Conservation (phyloP, 2,888 invertebrate genomes). For the Thymelicus acteon region DNA sequence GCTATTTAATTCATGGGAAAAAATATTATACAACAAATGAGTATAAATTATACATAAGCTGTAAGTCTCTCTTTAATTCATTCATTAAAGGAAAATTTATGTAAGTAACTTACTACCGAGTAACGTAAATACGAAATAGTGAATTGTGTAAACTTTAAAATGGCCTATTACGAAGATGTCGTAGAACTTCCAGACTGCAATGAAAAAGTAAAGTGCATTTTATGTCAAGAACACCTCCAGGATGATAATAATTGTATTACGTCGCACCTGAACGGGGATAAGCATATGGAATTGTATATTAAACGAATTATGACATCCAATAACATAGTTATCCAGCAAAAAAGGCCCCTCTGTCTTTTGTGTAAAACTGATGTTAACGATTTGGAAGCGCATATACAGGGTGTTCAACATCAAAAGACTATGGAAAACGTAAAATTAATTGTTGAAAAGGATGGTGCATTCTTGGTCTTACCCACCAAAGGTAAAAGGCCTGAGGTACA, state of each 20-base stretch:
- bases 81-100: no score
- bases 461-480: conserved; percentile 51
- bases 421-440: conserved; percentile 45
- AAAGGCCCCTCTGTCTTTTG: conserved; percentile 46
- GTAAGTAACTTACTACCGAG: no score
- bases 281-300: conserved; percentile 49
- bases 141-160: conserved; percentile 14
- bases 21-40: no score
- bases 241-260: conserved; percentile 48
- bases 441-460: conserved; percentile 53
- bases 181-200: conserved; percentile 40
- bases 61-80: no score
- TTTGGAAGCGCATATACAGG: conserved; percentile 48
- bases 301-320: conserved; percentile 52
- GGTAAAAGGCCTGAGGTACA: conserved; percentile 41
- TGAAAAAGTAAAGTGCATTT: conserved; percentile 50
- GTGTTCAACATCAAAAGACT: conserved; percentile 44
- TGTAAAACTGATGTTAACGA: conserved; percentile 47
- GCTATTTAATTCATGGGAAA: no score
- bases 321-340: conserved; percentile 45
- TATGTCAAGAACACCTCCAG: conserved; percentile 51
- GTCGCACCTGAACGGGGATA: conserved; percentile 48
- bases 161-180: conserved; percentile 59
- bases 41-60: no score
- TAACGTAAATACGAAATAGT: no score